These are phyloP conservation scores for Hylia prasina DNA, from an alignment of 2,113 vertebrate genomes.

Conservation along the genomic window DNA sequence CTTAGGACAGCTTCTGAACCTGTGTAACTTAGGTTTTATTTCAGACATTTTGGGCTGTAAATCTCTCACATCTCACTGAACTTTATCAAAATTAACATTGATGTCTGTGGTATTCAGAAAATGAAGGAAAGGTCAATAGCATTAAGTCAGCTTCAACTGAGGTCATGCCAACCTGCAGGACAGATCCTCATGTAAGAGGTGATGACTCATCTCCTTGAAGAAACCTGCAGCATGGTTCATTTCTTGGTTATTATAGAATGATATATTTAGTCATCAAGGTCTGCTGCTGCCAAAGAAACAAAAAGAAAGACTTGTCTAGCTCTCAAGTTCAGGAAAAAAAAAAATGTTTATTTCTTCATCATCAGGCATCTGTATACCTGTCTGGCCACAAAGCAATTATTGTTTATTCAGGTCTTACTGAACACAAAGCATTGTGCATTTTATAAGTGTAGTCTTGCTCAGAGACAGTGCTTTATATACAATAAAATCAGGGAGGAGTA, in stretches of 20 bases:
- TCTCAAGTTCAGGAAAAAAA: not conserved
- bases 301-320: not conserved
- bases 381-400: not conserved
- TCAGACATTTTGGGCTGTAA: not conserved
- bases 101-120: not conserved
- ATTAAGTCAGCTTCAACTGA: not conserved
- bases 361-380: not conserved
- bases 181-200: not conserved
- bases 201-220: not conserved
- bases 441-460: not conserved
- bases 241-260: not conserved
- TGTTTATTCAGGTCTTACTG: not conserved
- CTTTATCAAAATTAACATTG: not conserved
- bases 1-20: not conserved
- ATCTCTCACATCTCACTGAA: not conserved
- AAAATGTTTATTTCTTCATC: not conserved
- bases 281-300: not conserved
- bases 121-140: constrained; percentile 3
- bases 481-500: not conserved
- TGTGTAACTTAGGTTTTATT: not conserved
- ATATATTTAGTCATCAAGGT: not conserved
- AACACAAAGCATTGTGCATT: not conserved
- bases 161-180: not conserved
- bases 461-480: not conserved
- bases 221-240: not conserved